A percentile compares a stretch with the other conserved stretches of the same genome.
phyloP scores from a whole-genome alignment of 1,140 invertebrate genomes.

The Calosoma granatense region DNA sequence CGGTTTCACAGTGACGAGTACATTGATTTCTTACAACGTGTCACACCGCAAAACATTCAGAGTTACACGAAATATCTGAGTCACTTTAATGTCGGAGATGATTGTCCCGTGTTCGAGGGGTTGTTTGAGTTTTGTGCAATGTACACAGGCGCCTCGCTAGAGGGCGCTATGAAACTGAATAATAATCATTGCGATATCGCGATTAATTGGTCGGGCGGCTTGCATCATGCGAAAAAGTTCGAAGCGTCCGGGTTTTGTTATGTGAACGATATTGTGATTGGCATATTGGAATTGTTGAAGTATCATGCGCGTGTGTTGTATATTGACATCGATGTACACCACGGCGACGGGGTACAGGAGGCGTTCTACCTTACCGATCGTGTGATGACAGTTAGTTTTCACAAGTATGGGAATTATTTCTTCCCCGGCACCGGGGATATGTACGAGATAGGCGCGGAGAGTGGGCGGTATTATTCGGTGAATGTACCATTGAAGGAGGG shows the following conservation, averaged over 20 bases:
- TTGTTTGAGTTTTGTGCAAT: conserved; percentile 98
- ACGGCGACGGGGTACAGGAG: conserved; percentile 98
- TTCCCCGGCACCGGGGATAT: conserved; percentile 88
- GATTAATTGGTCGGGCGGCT: conserved; percentile 97
- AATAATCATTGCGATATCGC: conserved; percentile 93
- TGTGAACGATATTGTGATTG: conserved; percentile 98
- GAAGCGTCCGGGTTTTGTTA: conserved; percentile 96
- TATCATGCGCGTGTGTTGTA: conserved; percentile 94
- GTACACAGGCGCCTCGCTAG: conserved; percentile 92
- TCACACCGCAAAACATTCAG: conserved; percentile 93
- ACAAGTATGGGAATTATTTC: conserved; percentile 97
- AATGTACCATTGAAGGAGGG: conserved; percentile 96
- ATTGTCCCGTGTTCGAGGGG: conserved; percentile 98
- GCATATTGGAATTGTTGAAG: conserved; percentile 91
- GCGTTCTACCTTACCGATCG: conserved; percentile 97
- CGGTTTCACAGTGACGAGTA: conserved; percentile 98
- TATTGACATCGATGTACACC: conserved; percentile 99
- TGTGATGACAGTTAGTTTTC: conserved; percentile 99
- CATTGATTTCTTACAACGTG: conserved; percentile 92
- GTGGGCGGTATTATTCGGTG: conserved; percentile 89
- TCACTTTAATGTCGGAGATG: conserved; percentile 96
- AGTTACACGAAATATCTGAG: conserved; percentile 86
- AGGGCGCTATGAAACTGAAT: conserved; percentile 91
- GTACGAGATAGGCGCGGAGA: conserved; percentile 92
- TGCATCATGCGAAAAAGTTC: conserved; percentile 99